Evolutionary conservation across 2,113 vertebrate genomes (phyloP).

Genomic region (Scalopus aquaticus): DNA sequence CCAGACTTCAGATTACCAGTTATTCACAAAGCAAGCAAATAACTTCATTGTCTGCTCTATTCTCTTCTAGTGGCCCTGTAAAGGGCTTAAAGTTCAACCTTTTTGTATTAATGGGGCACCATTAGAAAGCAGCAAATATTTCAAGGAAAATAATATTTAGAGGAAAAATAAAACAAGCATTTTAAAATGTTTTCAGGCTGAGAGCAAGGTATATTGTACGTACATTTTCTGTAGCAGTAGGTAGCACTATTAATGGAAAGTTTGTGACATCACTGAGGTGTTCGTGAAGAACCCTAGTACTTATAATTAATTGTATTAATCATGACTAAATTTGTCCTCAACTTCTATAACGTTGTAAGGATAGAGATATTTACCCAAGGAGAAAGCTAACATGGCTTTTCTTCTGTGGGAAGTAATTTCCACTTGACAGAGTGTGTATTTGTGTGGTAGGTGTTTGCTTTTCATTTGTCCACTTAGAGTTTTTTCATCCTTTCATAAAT

Average conservation of each 20-base stretch:
- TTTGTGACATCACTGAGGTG: background rate
- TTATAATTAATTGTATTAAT: conserved; percentile 65
- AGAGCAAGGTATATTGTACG: background rate
- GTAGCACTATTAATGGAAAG: background rate
- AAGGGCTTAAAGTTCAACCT: conserved; percentile 13
- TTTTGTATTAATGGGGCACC: background rate
- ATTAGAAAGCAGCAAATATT: background rate
- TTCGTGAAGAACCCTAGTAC: conserved; percentile 15
- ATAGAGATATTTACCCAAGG: conserved; percentile 66
- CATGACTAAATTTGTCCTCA: conserved; percentile 40
- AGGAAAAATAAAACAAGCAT: background rate
- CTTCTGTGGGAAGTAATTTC: conserved; percentile 51
- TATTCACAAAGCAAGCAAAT: background rate
- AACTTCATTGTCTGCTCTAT: background rate
- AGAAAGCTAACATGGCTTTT: conserved; percentile 61
- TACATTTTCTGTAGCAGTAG: conserved; percentile 17
- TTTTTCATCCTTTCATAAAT: conserved; percentile 69
- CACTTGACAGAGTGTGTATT: conserved; percentile 53
- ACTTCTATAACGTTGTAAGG: conserved; percentile 37
- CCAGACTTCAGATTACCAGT: background rate
- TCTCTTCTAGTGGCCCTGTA: background rate
- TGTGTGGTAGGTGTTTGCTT: conserved; percentile 69
- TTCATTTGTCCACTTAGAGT: conserved; percentile 70
- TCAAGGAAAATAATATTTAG: background rate
- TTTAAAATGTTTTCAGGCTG: background rate